Conservation (phyloP, 2,797 vertebrate species). For the Sandelia bainsii region DNA sequence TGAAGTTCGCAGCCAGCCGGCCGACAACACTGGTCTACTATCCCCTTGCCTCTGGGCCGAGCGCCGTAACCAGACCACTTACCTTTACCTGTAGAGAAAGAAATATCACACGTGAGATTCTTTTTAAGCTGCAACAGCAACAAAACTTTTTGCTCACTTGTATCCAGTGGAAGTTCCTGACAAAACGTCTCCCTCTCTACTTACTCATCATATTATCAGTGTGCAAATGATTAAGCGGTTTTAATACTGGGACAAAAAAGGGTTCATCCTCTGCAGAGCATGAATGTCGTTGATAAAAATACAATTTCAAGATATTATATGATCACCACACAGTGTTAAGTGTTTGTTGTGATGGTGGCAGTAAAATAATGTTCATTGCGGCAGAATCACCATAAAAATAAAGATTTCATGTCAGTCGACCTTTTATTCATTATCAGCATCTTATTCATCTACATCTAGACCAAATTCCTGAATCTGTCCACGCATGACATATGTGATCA, state of each 20-base stretch:
- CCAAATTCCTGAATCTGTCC: no score
- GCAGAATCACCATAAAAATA: no score
- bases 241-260: no score
- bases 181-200: background rate
- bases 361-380: no score
- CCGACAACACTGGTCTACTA: slow-evolving; percentile 79
- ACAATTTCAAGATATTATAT: background rate
- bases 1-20: slow-evolving; percentile 75
- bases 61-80: slow-evolving; percentile 69
- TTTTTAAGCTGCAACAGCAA: background rate
- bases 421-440: background rate
- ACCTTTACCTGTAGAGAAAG: slow-evolving; percentile 60
- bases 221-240: no score
- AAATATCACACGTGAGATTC: background rate
- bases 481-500: no score
- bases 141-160: no score
- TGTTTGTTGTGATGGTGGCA: no score
- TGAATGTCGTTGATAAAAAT: background rate
- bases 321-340: no score
- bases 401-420: no score
- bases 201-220: background rate
- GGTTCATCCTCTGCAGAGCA: background rate
- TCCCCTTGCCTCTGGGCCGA: slow-evolving; percentile 74
- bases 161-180: background rate
- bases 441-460: no score